Percentiles rank a stretch among this genome's conserved stretches.
phyloP scores from a whole-genome alignment of 2,113 vertebrate genomes.

The Hipposideros armiger region DNA sequence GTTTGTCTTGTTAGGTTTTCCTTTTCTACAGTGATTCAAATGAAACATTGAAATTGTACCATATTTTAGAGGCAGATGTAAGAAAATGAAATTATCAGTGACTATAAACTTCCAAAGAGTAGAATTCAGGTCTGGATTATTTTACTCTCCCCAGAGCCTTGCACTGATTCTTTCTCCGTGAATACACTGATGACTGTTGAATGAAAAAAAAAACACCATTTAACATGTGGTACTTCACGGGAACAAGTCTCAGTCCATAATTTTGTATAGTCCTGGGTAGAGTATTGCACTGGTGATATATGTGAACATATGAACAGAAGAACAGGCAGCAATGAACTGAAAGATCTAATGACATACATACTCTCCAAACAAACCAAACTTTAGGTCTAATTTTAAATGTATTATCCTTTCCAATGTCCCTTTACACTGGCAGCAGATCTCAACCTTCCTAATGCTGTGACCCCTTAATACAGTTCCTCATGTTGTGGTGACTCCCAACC shows the following conservation, averaged over 20 bases:
- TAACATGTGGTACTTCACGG: background rate
- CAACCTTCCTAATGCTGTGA: too few relatives aligned
- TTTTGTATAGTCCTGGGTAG: background rate
- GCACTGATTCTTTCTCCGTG: background rate
- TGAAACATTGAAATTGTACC: constrained; percentile 43
- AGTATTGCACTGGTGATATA: background rate
- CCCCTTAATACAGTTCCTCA: too few relatives aligned
- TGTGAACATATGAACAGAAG: constrained; percentile 28
- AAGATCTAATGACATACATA: constrained; percentile 2
- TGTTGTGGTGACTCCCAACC: too few relatives aligned
- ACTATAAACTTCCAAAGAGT: background rate
- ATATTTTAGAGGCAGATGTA: constrained; percentile 35
- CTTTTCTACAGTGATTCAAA: constrained; percentile 49
- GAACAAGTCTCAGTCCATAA: background rate
- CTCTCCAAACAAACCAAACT: background rate
- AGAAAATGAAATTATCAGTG: constrained; percentile 5
- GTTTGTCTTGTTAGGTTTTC: background rate
- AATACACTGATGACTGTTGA: background rate
- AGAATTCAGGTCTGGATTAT: constrained; percentile 27
- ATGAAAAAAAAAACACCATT: background rate
- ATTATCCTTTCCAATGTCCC: background rate
- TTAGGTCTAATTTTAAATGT: constrained; percentile 4
- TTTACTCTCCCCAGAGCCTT: background rate
- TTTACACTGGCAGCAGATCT: background rate
- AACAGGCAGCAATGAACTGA: background rate